These are phyloP conservation scores for Megamerina dolium DNA, from an alignment of 2,888 invertebrate genomes.

Conservation along the genomic window DNA sequence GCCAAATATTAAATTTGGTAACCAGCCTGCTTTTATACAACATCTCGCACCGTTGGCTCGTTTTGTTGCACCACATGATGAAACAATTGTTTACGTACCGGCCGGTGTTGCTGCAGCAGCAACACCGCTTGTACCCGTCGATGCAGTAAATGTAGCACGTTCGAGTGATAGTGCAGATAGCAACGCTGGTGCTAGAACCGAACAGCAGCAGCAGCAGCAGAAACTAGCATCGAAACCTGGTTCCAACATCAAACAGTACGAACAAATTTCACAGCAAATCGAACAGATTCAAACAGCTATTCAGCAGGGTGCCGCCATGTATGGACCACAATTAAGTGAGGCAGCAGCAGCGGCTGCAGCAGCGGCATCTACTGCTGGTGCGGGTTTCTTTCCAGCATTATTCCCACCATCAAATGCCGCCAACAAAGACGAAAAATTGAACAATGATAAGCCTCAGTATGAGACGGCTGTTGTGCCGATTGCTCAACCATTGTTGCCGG, in stretches of 20 bases:
- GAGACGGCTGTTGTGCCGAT: constrained; percentile 24
- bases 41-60: constrained; percentile 42
- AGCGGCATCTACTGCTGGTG: constrained; percentile 28
- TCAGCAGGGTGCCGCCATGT: constrained; percentile 24
- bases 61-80: constrained; percentile 40
- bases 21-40: constrained; percentile 28
- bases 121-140: constrained; percentile 29
- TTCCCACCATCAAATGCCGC: constrained; percentile 20
- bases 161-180: constrained; percentile 13
- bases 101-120: constrained; percentile 30
- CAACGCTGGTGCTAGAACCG: not conserved
- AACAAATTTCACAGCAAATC: constrained; percentile 19
- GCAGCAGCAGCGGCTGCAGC: constrained; percentile 27
- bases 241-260: constrained; percentile 31
- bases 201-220: constrained; percentile 7
- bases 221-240: constrained; percentile 12
- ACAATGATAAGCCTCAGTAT: constrained; percentile 10
- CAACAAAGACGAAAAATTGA: constrained; percentile 7
- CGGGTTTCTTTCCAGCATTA: constrained; percentile 25
- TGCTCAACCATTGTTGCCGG: constrained; percentile 29
- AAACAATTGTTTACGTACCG: constrained; percentile 43
- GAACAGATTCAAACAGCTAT: constrained; percentile 28
- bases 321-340: constrained; percentile 30
- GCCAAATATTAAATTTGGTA: constrained; percentile 34
- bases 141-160: constrained; percentile 25